Conservation (phyloP, 1,140 invertebrate genomes). For the Cryptotermes secundus region DNA sequence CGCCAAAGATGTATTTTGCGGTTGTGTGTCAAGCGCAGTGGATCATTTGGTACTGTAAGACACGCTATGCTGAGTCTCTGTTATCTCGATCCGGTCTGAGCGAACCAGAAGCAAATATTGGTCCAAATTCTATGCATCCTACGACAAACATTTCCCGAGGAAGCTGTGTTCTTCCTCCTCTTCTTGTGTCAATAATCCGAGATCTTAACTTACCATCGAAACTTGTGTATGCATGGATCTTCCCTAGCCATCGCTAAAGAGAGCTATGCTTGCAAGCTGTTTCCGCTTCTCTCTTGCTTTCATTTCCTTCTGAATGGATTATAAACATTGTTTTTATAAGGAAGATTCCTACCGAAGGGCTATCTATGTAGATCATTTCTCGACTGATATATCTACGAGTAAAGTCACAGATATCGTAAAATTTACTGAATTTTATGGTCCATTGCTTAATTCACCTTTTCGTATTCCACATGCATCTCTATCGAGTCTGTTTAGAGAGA, state of each 20-base stretch:
- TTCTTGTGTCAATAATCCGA: slow-evolving; percentile 8
- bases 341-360: no score
- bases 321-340: no score
- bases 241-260: background rate
- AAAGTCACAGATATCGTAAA: no score
- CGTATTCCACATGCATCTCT: no score
- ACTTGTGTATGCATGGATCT: slow-evolving; percentile 8
- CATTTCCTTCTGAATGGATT: no score
- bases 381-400: no score
- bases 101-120: background rate
- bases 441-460: no score
- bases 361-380: no score
- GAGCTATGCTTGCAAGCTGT: background rate
- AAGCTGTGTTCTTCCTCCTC: background rate
- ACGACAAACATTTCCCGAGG: background rate
- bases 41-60: background rate
- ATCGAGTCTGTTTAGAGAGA: no score
- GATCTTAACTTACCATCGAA: background rate
- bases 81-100: background rate
- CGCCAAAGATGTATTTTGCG: background rate
- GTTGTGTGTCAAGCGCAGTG: background rate
- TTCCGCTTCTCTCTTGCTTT: no score
- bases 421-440: no score
- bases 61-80: background rate
- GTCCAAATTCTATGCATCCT: slow-evolving; percentile 2